A percentile compares a stretch with the other conserved stretches of the same genome.
These are phyloP conservation scores for Sapajus apella DNA, from an alignment of 2,113 vertebrate species.

Conservation along the genomic window DNA sequence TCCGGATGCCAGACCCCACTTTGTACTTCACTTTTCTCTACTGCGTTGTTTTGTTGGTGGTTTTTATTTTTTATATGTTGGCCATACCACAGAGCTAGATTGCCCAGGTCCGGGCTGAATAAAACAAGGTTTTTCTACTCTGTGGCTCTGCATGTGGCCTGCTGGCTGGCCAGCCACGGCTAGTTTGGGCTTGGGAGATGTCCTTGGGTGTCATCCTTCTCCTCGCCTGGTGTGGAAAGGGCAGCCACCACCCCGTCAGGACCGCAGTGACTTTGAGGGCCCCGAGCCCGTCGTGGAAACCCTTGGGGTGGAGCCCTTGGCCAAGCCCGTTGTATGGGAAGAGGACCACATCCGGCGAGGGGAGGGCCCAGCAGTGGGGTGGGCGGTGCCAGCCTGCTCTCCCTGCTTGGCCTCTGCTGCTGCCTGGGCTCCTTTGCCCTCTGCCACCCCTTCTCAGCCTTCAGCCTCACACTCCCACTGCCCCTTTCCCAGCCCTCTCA, in stretches of 20 bases:
- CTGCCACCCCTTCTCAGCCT: neutral
- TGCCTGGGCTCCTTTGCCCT: neutral
- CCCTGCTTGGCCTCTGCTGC: too few relatives aligned
- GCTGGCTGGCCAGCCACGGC: neutral
- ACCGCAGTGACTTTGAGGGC: neutral
- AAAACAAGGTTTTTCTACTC: slow-evolving; percentile 75
- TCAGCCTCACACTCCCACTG: neutral
- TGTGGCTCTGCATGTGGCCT: slow-evolving; percentile 18
- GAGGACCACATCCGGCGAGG: neutral
- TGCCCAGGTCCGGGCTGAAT: slow-evolving; percentile 65
- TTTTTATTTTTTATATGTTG: slow-evolving; percentile 67
- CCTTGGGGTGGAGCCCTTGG: neutral
- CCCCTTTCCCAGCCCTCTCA: neutral
- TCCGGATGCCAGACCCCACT: slow-evolving; percentile 60
- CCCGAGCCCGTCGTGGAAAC: neutral
- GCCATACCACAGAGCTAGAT: slow-evolving; percentile 62
- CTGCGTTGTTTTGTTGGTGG: slow-evolving; percentile 38
- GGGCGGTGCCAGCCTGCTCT: neutral
- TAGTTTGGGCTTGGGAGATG: neutral
- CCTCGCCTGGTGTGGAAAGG: neutral
- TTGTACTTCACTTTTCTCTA: slow-evolving; percentile 74
- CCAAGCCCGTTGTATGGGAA: neutral
- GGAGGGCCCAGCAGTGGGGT: neutral
- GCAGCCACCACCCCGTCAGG: neutral
- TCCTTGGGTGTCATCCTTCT: neutral